Base-by-base conservation (phyloP, 2,888 invertebrate species). In the Phortica okadai region DNA sequence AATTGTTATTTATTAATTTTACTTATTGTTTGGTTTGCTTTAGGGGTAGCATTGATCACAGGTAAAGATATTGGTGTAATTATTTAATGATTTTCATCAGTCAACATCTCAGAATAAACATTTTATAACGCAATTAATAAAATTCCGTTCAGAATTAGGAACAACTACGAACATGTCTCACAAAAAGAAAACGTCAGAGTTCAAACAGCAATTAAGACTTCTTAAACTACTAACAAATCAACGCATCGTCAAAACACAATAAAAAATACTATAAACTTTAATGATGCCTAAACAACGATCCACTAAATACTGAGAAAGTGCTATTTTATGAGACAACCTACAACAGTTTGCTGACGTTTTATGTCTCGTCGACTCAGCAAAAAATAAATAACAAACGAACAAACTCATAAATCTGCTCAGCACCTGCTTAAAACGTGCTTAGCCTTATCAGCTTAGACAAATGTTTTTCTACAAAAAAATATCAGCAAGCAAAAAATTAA, bases 401-500 rank as follows among this genome's bases (percentile, higher is more conserved):
- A 62, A 62, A 7, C 25, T 62, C 33, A 25, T 62, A 50, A 50
- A 62, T 62, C 62, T 21, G 62, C 25, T 59, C 16, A 56, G 62
- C 62, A 62, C 62, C 6, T 62, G 62, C 25, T 62, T 62, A 2
- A 62, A 62, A 62, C 25, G 62, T 62, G 62, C 25, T 6, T 21
- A 16, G 25, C 21, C 62, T 62, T 25, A 62, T 62, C 62, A 62
- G 50, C 50, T 21, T 62, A 62, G 7, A 25, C 56, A 56, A 56
- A 56, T 56, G 16, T 56, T 56, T 56, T 56, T 14, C 56, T 11
- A 56, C n/a, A 62, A 1, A 25, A 59, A 62, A 16, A 25, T 21
- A 62, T 21, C 62, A 62, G 14, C 33, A 62, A 76, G 54, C 56
- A 72, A 69, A 42, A 21, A 10, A 45, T 16, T 33, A 54, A 50